These are phyloP conservation scores for Leptura quadrifasciata DNA, from an alignment of 2,888 invertebrate species.

Conservation along the genomic window DNA sequence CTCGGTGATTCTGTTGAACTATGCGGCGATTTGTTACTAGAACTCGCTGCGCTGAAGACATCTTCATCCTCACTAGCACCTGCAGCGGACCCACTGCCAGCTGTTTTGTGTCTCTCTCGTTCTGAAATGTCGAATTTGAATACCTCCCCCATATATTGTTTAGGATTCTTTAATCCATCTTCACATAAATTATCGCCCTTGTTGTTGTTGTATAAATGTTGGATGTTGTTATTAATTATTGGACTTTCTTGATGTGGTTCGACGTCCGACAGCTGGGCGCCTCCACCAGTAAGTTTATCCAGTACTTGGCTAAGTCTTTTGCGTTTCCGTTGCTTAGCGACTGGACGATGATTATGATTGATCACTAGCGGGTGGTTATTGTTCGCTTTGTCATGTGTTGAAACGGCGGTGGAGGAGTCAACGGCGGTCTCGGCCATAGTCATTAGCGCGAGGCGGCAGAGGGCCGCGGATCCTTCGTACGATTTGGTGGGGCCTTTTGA, in stretches of 20 bases:
- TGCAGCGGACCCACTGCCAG: conserved; percentile 62
- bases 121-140: conserved; percentile 75
- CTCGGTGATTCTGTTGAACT: conserved; percentile 76
- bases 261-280: conserved; percentile 52
- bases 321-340: conserved; percentile 80
- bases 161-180: conserved; percentile 60
- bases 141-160: conserved; percentile 73
- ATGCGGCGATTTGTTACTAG: conserved; percentile 76
- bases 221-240: conserved; percentile 66
- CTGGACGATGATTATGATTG: conserved; percentile 78
- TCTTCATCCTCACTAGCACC: conserved; percentile 77
- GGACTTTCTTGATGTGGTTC: conserved; percentile 58
- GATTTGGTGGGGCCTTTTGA: conserved; percentile 51
- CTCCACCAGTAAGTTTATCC: conserved; percentile 80
- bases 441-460: conserved; percentile 78
- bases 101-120: conserved; percentile 66
- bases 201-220: conserved; percentile 70
- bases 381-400: conserved; percentile 73
- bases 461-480: conserved; percentile 67
- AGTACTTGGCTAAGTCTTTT: conserved; percentile 87
- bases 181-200: conserved; percentile 47
- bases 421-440: conserved; percentile 84
- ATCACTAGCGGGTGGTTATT: conserved; percentile 79
- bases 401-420: conserved; percentile 73
- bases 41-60: conserved; percentile 77